These are phyloP conservation scores for Andricus curvator DNA, from an alignment of 2,888 invertebrate species.

Conservation along the genomic window DNA sequence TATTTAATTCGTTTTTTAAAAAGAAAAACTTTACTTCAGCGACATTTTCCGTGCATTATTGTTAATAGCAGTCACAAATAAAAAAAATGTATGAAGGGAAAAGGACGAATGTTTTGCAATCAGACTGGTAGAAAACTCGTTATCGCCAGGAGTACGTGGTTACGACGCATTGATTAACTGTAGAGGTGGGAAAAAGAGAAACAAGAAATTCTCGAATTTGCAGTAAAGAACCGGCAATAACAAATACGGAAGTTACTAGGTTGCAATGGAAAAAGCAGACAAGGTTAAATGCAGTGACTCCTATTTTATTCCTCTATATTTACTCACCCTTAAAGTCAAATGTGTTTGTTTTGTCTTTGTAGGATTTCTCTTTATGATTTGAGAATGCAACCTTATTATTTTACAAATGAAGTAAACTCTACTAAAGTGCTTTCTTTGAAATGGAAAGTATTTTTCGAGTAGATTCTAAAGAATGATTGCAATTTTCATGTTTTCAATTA, in stretches of 20 bases:
- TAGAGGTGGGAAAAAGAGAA: too few species aligned
- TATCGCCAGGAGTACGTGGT: not conserved
- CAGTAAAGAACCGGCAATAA: not conserved
- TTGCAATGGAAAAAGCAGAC: not conserved
- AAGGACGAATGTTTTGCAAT: not conserved
- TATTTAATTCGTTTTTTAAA: too few species aligned
- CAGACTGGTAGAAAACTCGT: conserved; percentile 15
- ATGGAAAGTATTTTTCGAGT: too few species aligned
- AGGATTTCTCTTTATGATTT: too few species aligned
- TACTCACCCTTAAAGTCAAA: not conserved
- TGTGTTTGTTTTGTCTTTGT: not conserved
- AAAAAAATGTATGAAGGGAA: not conserved
- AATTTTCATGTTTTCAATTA: too few species aligned
- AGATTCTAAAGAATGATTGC: too few species aligned
- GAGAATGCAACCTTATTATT: too few species aligned
- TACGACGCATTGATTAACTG: not conserved
- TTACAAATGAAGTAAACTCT: too few species aligned
- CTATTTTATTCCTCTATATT: not conserved
- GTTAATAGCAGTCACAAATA: not conserved
- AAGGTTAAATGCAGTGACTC: conserved; percentile 12
- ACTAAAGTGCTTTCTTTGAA: too few species aligned
- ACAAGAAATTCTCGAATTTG: conserved; percentile 3
- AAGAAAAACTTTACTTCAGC: too few species aligned
- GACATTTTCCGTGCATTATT: too few species aligned
- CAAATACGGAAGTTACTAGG: conserved; percentile 2